These are phyloP conservation scores for Dioctria linearis DNA, from an alignment of 2,888 invertebrate genomes.

Conservation along the genomic window DNA sequence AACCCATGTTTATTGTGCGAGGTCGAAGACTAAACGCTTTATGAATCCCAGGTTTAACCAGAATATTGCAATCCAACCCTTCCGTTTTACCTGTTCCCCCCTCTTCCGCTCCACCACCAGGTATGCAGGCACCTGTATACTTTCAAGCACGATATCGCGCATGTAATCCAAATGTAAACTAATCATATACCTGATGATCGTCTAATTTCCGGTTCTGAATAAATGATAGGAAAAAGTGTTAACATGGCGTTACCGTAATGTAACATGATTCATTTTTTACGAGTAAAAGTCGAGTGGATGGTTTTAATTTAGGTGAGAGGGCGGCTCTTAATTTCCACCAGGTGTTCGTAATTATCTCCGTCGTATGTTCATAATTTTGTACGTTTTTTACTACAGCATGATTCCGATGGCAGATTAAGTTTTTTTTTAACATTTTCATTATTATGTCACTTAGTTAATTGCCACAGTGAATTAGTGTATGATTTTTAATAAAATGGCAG, in stretches of 20 bases:
- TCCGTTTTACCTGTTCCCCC: background rate
- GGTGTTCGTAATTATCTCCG: constrained; percentile 29
- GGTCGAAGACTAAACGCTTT: background rate
- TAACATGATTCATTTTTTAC: background rate
- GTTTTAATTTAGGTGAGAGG: constrained; percentile 2
- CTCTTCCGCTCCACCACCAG: too few relatives aligned
- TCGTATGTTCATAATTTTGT: background rate
- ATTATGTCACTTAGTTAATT: too few relatives aligned
- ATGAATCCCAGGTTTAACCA: constrained; percentile 12
- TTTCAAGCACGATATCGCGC: background rate
- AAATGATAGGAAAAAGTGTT: constrained; percentile 38
- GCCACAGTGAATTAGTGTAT: too few relatives aligned
- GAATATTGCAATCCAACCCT: background rate
- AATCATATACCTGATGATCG: constrained; percentile 5
- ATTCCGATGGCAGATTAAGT: too few relatives aligned
- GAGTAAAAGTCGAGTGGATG: background rate
- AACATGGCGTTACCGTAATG: background rate
- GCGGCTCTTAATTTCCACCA: constrained; percentile 16
- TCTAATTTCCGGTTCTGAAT: constrained; percentile 16
- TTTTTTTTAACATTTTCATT: too few relatives aligned
- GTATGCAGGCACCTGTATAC: background rate
- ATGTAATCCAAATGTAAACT: constrained; percentile 10
- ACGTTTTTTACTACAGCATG: too few relatives aligned
- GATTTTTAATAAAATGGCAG: too few relatives aligned
- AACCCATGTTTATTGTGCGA: background rate